Evolutionary conservation across 2,888 invertebrate species (phyloP).

Genomic region (Steinernema hermaphroditum): DNA sequence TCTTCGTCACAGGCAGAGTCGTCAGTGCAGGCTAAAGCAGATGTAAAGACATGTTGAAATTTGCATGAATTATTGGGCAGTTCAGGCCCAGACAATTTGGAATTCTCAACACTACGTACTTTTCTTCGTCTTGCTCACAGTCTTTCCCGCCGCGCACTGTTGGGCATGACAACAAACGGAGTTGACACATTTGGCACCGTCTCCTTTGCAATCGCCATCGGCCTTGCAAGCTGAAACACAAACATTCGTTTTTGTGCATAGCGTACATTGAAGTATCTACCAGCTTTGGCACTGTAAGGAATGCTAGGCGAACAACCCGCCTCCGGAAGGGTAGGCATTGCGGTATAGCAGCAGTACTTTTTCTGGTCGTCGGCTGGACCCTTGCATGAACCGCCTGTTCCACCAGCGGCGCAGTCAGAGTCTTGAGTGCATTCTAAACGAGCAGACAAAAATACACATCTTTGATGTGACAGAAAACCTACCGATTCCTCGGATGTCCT

Average conservation of each 20-base stretch:
- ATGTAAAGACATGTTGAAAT: too few species aligned
- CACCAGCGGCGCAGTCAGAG: too few species aligned
- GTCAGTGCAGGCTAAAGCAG: too few species aligned
- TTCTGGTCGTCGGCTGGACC: too few species aligned
- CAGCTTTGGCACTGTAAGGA: neutral
- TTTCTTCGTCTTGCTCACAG: neutral
- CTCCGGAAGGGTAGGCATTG: neutral
- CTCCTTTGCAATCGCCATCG: neutral
- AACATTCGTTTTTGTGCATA: neutral
- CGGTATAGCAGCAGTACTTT: neutral
- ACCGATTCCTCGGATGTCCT: too few species aligned
- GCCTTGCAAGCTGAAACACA: too few species aligned
- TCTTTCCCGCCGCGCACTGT: neutral
- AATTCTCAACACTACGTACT: neutral
- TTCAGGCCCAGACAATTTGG: too few species aligned
- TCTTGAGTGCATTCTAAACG: too few species aligned
- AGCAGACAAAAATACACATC: too few species aligned
- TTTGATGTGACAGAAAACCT: too few species aligned
- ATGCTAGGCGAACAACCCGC: neutral
- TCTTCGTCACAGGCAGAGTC: neutral
- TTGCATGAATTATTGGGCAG: too few species aligned
- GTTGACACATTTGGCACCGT: neutral
- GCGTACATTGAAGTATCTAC: neutral
- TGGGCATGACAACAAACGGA: neutral
- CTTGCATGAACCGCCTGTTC: neutral